Percentiles rank a stretch among this genome's conserved stretches.
phyloP scores from a whole-genome alignment of 64 coral and sea anemone species.

The Stichodactyla mertensii region DNA sequence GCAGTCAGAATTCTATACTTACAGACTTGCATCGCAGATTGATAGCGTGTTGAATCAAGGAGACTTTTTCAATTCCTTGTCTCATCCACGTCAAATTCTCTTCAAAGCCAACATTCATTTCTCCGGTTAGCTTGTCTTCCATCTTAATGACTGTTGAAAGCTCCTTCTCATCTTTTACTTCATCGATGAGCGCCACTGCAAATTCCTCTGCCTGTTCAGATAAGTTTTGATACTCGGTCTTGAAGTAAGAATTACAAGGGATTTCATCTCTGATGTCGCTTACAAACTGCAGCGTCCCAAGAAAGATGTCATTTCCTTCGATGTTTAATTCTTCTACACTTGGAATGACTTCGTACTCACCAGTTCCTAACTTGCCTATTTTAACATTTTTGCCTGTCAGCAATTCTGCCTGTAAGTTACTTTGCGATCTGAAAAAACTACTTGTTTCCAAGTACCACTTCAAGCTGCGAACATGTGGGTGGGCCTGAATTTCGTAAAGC shows the following conservation, averaged over 20 bases:
- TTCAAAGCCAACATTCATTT: neutral
- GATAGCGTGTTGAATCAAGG: conserved; percentile 11
- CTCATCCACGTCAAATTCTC: neutral
- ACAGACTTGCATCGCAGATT: conserved; percentile 16
- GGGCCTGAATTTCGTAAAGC: neutral
- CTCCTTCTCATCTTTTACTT: neutral
- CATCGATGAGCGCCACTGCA: conserved; percentile 9
- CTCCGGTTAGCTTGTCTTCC: conserved; percentile 1
- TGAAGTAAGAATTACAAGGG: neutral
- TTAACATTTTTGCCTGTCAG: neutral
- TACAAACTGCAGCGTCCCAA: neutral
- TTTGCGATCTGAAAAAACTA: neutral
- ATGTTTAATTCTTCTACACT: neutral
- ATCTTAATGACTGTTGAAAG: neutral
- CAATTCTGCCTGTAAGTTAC: neutral
- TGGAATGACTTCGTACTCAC: neutral
- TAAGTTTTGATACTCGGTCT: neutral
- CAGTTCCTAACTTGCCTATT: neutral
- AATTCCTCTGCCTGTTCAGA: conserved; percentile 9
- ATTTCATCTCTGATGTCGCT: conserved; percentile 10
- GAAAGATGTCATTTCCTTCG: neutral
- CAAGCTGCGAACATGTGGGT: conserved; percentile 15
- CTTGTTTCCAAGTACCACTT: conserved; percentile 1
- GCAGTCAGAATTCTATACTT: neutral
- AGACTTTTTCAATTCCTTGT: neutral